A percentile compares a stretch with the other conserved stretches of the same genome.
Evolutionary conservation across 2,113 vertebrate species (phyloP).

Genomic region (Neogobius melanostomus): DNA sequence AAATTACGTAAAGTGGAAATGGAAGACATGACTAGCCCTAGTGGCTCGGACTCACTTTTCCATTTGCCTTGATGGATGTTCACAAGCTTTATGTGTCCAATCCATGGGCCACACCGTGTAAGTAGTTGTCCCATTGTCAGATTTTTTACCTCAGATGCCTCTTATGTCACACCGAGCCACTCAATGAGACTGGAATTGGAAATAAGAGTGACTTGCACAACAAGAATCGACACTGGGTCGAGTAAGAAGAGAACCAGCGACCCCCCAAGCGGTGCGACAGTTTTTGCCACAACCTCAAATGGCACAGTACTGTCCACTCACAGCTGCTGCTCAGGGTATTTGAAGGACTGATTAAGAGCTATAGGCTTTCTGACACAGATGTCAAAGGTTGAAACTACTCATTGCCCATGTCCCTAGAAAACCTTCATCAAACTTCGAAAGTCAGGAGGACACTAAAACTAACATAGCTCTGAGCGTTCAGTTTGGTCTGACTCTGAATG

Average conservation of each 20-base stretch:
- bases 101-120: no score
- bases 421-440: background rate
- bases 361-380: background rate
- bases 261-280: no score
- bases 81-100: background rate
- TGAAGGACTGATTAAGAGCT: background rate
- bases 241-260: no score
- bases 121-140: background rate
- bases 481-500: background rate
- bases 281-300: background rate
- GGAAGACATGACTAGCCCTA: background rate
- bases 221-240: no score
- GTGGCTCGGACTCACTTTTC: background rate
- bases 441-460: background rate
- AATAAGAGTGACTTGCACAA: no score
- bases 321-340: background rate
- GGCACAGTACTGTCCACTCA: background rate
- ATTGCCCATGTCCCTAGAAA: background rate
- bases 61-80: background rate
- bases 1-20: no score
- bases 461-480: background rate
- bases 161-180: background rate
- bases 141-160: background rate
- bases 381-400: background rate
- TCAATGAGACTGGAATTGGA: background rate